These are phyloP conservation scores for Lutjanus argentimaculatus DNA, from an alignment of 2,797 vertebrate genomes.

Conservation along the genomic window DNA sequence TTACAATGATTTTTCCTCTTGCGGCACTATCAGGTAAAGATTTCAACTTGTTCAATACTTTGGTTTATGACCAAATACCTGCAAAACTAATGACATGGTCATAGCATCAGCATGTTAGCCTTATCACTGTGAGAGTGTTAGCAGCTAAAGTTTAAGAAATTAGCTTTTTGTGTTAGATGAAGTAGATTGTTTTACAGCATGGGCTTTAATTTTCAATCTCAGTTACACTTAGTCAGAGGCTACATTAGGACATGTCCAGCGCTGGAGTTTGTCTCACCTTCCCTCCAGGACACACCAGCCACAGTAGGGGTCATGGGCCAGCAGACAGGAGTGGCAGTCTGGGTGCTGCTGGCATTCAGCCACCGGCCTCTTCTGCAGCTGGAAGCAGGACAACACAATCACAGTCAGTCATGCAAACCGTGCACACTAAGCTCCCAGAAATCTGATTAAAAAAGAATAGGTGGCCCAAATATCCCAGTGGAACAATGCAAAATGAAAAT, in stretches of 20 bases:
- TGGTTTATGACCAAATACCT: not conserved
- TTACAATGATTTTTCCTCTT: not conserved
- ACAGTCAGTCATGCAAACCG: constrained; percentile 49
- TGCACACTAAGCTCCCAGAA: constrained; percentile 55
- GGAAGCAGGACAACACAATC: constrained; percentile 63
- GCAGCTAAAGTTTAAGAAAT: too few relatives aligned
- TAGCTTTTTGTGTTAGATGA: not conserved
- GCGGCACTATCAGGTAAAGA: not conserved
- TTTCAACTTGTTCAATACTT: too few relatives aligned
- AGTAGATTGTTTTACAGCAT: not conserved
- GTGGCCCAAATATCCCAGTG: constrained; percentile 59
- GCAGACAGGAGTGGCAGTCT: constrained; percentile 93
- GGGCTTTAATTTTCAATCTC: not conserved
- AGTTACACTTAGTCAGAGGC: not conserved
- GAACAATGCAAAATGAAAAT: constrained; percentile 67
- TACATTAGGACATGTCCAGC: not conserved
- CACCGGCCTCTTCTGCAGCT: constrained; percentile 95
- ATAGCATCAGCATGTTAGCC: too few relatives aligned
- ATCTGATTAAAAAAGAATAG: constrained; percentile 67
- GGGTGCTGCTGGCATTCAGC: constrained; percentile 91
- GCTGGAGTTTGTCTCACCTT: constrained; percentile 84
- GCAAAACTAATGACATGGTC: not conserved
- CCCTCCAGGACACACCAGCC: constrained; percentile 98
- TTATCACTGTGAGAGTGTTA: not conserved
- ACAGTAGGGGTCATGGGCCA: constrained; percentile 94